Conservation (phyloP, 2,797 vertebrate species). For the Oreochromis mossambicus region DNA sequence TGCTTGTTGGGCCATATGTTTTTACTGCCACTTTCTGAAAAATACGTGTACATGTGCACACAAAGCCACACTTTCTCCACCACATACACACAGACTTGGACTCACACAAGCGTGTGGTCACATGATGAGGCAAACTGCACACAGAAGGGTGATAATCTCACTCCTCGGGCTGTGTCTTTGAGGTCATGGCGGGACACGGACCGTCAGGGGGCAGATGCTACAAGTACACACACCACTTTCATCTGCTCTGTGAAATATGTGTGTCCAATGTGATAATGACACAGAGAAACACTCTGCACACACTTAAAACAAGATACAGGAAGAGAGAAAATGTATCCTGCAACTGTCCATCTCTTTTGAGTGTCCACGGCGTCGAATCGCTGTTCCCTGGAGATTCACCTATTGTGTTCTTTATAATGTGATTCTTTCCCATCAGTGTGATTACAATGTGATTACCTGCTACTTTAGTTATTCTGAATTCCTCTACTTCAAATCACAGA, state of each 20-base stretch:
- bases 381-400: slow-evolving; percentile 3
- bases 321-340: slow-evolving; percentile 45
- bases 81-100: background rate
- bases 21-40: background rate
- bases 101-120: slow-evolving; percentile 33
- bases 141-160: slow-evolving; percentile 52
- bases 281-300: slow-evolving; percentile 51
- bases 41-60: background rate
- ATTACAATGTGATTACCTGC: background rate
- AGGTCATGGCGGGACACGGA: slow-evolving; percentile 57
- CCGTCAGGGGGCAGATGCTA: slow-evolving; percentile 65
- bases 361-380: slow-evolving; percentile 1
- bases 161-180: slow-evolving; percentile 62
- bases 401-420: background rate
- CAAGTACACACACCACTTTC: slow-evolving; percentile 65
- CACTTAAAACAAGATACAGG: slow-evolving; percentile 47
- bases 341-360: slow-evolving; percentile 29
- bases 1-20: slow-evolving; percentile 44
- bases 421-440: background rate
- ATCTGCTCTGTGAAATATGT: slow-evolving; percentile 71
- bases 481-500: background rate
- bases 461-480: background rate
- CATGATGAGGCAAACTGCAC: slow-evolving; percentile 25
- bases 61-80: background rate
- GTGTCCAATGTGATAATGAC: slow-evolving; percentile 79